Percentiles rank a stretch among this genome's conserved stretches.
Evolutionary conservation across 2,113 vertebrate genomes (phyloP).

Genomic region (Panurus biarmicus): DNA sequence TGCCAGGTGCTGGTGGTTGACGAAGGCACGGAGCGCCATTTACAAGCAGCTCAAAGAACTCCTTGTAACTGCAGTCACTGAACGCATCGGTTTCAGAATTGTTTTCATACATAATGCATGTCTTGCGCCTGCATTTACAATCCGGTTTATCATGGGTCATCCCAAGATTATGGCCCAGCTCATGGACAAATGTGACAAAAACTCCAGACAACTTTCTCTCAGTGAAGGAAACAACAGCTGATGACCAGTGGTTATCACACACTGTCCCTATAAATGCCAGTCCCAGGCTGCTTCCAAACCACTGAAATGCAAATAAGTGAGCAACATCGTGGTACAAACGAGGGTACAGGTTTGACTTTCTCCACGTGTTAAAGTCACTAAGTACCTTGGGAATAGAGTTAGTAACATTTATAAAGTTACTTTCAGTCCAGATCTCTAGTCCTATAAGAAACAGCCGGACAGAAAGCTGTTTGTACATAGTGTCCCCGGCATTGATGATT

Average conservation of each 20-base stretch:
- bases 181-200: conserved; percentile 29
- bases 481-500: neutral
- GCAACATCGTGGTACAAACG: conserved; percentile 5
- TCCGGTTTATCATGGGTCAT: neutral
- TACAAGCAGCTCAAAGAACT: neutral
- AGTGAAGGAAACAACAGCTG: neutral
- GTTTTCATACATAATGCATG: neutral
- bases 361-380: neutral
- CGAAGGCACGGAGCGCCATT: fast-evolving
- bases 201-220: neutral
- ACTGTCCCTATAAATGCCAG: neutral
- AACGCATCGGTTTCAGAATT: neutral
- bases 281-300: conserved; percentile 31
- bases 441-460: neutral
- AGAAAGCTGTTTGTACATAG: neutral
- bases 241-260: neutral
- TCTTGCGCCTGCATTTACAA: conserved; percentile 24
- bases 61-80: conserved; percentile 64
- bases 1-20: neutral
- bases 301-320: conserved; percentile 34
- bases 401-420: neutral
- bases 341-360: neutral
- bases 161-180: conserved; percentile 66
- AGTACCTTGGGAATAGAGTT: neutral
- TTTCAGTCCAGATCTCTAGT: conserved; percentile 65